Percentiles rank a stretch among this genome's conserved stretches.
phyloP scores from a whole-genome alignment of 2,888 invertebrate genomes.

The Apamea sordens region DNA sequence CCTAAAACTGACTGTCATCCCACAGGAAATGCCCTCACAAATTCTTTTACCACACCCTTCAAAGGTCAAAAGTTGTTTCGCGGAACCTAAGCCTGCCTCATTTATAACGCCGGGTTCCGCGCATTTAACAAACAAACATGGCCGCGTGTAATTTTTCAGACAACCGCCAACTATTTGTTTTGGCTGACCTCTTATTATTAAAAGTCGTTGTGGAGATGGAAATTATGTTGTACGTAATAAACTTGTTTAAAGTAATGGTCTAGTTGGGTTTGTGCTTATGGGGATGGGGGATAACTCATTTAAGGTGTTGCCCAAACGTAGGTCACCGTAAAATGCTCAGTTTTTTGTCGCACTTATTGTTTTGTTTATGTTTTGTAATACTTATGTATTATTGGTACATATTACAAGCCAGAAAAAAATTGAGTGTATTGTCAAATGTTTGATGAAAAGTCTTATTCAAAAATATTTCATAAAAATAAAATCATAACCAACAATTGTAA shows the following conservation, averaged over 20 bases:
- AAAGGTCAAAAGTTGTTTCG: slow-evolving; percentile 41
- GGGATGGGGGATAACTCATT: neutral
- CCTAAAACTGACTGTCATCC: slow-evolving; percentile 4
- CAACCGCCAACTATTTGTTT: slow-evolving; percentile 79
- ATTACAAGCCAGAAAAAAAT: no score
- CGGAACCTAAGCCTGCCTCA: slow-evolving; percentile 45
- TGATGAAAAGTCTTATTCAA: no score
- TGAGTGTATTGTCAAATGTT: no score
- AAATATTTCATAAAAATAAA: no score
- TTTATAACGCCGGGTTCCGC: slow-evolving; percentile 56
- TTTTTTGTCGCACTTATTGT: no score
- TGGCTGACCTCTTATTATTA: slow-evolving; percentile 67
- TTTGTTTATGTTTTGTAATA: no score
- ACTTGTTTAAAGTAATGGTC: slow-evolving; percentile 4
- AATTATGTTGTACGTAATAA: slow-evolving; percentile 30
- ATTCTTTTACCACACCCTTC: slow-evolving; percentile 4
- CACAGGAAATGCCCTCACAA: slow-evolving; percentile 17
- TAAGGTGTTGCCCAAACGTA: neutral
- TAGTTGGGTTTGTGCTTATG: neutral
- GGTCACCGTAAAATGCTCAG: neutral
- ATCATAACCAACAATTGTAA: no score
- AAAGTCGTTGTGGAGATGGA: slow-evolving; percentile 44
- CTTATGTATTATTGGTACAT: no score
- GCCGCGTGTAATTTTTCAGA: slow-evolving; percentile 78
- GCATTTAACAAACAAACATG: slow-evolving; percentile 73